These are phyloP conservation scores for Agrotis ipsilon DNA, from an alignment of 2,888 invertebrate species.

Conservation along the genomic window DNA sequence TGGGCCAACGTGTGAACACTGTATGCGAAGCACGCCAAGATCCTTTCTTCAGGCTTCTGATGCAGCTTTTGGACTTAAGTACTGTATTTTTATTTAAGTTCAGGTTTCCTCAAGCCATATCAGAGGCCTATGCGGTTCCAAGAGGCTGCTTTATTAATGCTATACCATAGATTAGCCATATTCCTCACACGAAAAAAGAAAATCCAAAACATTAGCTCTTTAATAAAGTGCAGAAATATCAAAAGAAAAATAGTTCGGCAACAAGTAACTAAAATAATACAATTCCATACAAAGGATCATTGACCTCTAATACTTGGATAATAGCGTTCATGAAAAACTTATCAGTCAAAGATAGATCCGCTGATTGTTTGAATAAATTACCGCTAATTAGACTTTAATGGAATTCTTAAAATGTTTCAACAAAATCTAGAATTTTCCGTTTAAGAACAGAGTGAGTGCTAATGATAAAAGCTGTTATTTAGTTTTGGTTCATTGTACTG, in stretches of 20 bases:
- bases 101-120: too few species aligned
- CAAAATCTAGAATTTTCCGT: constrained; percentile 10
- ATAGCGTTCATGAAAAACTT: constrained; percentile 42
- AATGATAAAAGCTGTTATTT: not conserved
- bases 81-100: too few species aligned
- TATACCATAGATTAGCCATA: too few species aligned
- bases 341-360: constrained; percentile 61
- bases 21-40: too few species aligned
- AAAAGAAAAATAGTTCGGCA: constrained; percentile 5
- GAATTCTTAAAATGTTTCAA: constrained; percentile 19
- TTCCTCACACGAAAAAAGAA: too few species aligned
- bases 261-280: constrained; percentile 19
- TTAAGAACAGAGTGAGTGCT: constrained; percentile 73
- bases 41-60: too few species aligned
- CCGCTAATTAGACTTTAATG: constrained; percentile 48
- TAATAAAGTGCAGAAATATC: not conserved
- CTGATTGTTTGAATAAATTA: constrained; percentile 57
- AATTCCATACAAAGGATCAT: constrained; percentile 27
- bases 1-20: too few species aligned
- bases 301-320: constrained; percentile 38
- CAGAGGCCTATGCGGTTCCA: too few species aligned
- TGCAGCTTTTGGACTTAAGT: too few species aligned
- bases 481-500: not conserved
- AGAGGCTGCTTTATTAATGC: too few species aligned
- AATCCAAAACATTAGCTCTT: too few species aligned